These are phyloP conservation scores for Acridotheres tristis DNA, from an alignment of 2,797 vertebrate genomes.

Conservation along the genomic window DNA sequence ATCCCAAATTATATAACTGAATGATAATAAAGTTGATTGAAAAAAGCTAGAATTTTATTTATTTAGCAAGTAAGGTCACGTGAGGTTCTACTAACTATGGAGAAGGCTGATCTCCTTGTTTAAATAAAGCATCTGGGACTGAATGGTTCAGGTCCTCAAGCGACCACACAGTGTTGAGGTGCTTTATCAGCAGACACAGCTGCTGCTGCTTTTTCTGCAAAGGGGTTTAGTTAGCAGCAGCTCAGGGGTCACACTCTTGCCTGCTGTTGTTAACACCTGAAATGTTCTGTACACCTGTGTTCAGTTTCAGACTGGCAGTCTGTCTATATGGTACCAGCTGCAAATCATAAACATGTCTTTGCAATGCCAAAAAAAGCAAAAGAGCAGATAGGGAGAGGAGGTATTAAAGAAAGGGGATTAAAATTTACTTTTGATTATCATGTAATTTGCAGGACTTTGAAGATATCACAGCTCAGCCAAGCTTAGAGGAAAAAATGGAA, in stretches of 20 bases:
- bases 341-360: background rate
- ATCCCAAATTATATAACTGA: background rate
- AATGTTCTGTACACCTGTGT: background rate
- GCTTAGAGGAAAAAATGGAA: slow-evolving; percentile 83
- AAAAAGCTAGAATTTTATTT: background rate
- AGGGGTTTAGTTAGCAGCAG: background rate
- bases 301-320: background rate
- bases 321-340: background rate
- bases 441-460: slow-evolving; percentile 86
- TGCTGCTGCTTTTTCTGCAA: background rate
- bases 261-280: background rate
- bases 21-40: background rate
- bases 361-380: background rate
- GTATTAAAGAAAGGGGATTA: background rate
- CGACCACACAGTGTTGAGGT: rapidly evolving
- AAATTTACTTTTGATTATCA: background rate
- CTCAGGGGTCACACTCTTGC: background rate
- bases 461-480: slow-evolving; percentile 84
- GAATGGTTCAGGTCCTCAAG: background rate
- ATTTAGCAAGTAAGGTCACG: background rate
- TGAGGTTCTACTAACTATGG: background rate
- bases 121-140: background rate
- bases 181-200: background rate
- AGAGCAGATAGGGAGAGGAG: background rate
- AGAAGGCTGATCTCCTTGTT: background rate